These are phyloP conservation scores for Drosophila equinoxialis DNA, from an alignment of 1,140 invertebrate genomes.

Conservation along the genomic window DNA sequence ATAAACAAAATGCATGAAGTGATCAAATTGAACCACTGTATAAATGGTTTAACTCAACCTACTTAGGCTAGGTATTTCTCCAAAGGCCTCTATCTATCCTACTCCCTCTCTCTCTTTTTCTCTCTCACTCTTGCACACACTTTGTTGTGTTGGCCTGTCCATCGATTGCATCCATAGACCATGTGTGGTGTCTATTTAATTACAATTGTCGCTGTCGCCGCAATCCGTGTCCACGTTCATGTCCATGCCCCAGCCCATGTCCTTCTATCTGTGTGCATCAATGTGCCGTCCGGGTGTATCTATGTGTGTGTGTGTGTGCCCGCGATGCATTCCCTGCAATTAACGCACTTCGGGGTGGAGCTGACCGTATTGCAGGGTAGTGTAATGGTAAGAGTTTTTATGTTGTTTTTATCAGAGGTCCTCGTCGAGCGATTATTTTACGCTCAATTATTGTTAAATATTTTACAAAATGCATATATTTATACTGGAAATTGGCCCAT, in stretches of 20 bases:
- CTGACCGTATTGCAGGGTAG: constrained; percentile 13
- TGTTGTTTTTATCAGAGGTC: constrained; percentile 34
- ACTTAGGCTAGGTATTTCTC: constrained; percentile 12
- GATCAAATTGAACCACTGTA: background rate
- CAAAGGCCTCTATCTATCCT: background rate
- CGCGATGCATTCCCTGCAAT: constrained; percentile 63
- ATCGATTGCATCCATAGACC: constrained; percentile 23
- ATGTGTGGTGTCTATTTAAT: constrained; percentile 81
- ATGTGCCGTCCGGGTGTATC: background rate
- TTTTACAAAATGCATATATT: constrained; percentile 77
- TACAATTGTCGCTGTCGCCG: constrained; percentile 78
- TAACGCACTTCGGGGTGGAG: constrained; percentile 52
- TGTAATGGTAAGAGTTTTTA: constrained; percentile 36
- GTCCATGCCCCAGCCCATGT: constrained; percentile 22
- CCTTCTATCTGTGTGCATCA: background rate
- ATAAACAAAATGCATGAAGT: background rate
- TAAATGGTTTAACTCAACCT: background rate
- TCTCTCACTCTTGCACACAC: background rate
- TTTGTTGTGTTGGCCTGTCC: background rate
- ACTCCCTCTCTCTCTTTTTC: background rate
- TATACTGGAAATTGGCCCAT: constrained; percentile 65
- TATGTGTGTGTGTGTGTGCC: constrained; percentile 19
- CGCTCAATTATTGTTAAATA: constrained; percentile 83
- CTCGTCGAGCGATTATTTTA: constrained; percentile 75
- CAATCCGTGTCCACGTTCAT: constrained; percentile 67